Evolutionary conservation across 2,113 vertebrate species (phyloP), one percentile per base, ranked within the genome.

Genomic region (Mesoclemmys tuberculata): DNA sequence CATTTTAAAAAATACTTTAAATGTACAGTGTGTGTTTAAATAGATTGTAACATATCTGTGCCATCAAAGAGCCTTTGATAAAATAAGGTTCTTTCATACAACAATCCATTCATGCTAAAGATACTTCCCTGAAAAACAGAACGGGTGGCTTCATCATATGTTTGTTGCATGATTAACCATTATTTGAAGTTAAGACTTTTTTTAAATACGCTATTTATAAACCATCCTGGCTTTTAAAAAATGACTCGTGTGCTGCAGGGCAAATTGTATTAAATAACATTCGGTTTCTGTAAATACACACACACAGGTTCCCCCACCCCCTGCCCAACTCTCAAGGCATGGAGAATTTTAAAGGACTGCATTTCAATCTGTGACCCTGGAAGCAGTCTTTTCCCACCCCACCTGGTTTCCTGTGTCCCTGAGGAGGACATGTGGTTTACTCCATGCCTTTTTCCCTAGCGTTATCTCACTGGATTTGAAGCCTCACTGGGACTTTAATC

Each of bases 401-500:
- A 80, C 54, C 48, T 10, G 27, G 3, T 56, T 46, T 68, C 89
- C n/a, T 82, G 3, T 81, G 92, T 90, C 85, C 58, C 46, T 68
- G n/a, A 41, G 46, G 31, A 44, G 27, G 91, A 18, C 29, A 26
- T 55, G 19, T 38, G n/a, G 48, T 61, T 77, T 89, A 90, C 71
- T 31, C 82, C 26, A 22, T 1, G 51, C 85, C 46, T 78, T 68
- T 54, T 46, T 64, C 26, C n/a, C 84, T 64, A 90, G 46, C 58
- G 92, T 85, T 22, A 90, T 58, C 77, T 75, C 48, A 83, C 29
- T 21, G 31, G n/a, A 89, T 94, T 54, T 75, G 91, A 89, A 55
- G 41, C 21, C 51, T 44, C 79, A 94, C 68, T 80, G 29, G 41
- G 87, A 44, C 75, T 85, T 89, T 92, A 90, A 93, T 90, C 75